Base-by-base conservation (phyloP, 2,888 invertebrate species). In the Oxystoma pomonae region DNA sequence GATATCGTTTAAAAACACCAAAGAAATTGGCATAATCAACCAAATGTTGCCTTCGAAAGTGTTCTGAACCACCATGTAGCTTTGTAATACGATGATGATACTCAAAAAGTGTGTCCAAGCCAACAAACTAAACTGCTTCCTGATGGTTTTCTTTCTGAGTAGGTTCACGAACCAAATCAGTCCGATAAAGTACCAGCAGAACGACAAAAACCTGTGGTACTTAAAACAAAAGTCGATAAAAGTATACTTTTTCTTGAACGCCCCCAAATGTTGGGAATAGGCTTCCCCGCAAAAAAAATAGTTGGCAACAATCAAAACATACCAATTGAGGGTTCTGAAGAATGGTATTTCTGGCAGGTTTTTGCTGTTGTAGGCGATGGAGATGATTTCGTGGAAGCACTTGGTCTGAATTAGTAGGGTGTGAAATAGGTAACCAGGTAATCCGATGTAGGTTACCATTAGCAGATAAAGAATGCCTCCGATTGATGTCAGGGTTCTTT, bases 211-310 rank as follows among this genome's bases (percentile, higher is more conserved):
- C 61, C 98, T 89, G 78, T 99, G 98, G 81, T 98, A 98, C 20
- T 90, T 92, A 69, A 97, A 91, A 74, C 98, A 83, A 77, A 95
- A 91, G 91, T 94, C 95, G 82, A 69, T 80, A 78, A 73, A 17
- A 7, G 57, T 19, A 55, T 68, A 71, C 60, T 70, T 73, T 5
- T 77, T 73, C 79, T 82, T 65, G 80, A 80, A 72, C 62, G 81
- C 85, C 83, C 81, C 91, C 90, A 78, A 90, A 87, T 80, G 88
- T 85, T 77, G 88, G 86, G 67, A 91, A 72, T 98, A 85, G 81
- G 94, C 95, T 82, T 99, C 99, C 60, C 98, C 98, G 76, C 96
- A 98, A 83, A 98, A 95, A 84, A 97, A 99, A 82, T 98, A 98
- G 83, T 99, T 98, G 65, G 97, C 97, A 21, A 96, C 90, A 65